Evolutionary conservation across 2,797 vertebrate genomes (phyloP).

Genomic region (Pteropus rufus): DNA sequence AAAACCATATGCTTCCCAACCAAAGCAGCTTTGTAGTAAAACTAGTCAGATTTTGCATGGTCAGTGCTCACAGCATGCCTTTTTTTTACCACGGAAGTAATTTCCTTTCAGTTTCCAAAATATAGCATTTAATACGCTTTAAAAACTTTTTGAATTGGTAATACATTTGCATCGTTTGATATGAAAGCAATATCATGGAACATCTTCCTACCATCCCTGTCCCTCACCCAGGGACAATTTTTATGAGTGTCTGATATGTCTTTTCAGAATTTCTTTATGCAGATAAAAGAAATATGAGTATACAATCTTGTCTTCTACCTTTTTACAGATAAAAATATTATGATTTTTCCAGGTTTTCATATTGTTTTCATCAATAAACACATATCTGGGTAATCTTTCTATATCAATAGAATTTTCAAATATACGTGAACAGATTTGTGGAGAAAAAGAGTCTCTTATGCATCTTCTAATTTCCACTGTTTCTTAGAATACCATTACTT

Average conservation of each 20-base stretch:
- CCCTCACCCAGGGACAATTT: background rate
- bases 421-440: background rate
- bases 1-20: constrained; percentile 43
- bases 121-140: background rate
- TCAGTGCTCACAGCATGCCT: background rate
- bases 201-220: background rate
- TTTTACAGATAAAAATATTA: background rate
- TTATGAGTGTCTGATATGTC: background rate
- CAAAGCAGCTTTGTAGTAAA: constrained; percentile 28
- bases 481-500: background rate
- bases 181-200: background rate
- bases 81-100: constrained; percentile 7
- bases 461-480: background rate
- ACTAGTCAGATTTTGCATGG: background rate
- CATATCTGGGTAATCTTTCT: background rate
- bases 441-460: background rate
- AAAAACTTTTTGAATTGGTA: background rate
- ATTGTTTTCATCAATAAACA: background rate
- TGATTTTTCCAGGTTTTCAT: background rate
- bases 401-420: background rate
- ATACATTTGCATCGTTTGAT: background rate
- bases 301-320: background rate
- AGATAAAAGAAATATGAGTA: background rate
- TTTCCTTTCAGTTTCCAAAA: constrained; percentile 29
- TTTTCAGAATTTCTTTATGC: background rate